Evolutionary conservation across 2,113 vertebrate genomes (phyloP).

Genomic region (Mystacornis crossleyi): DNA sequence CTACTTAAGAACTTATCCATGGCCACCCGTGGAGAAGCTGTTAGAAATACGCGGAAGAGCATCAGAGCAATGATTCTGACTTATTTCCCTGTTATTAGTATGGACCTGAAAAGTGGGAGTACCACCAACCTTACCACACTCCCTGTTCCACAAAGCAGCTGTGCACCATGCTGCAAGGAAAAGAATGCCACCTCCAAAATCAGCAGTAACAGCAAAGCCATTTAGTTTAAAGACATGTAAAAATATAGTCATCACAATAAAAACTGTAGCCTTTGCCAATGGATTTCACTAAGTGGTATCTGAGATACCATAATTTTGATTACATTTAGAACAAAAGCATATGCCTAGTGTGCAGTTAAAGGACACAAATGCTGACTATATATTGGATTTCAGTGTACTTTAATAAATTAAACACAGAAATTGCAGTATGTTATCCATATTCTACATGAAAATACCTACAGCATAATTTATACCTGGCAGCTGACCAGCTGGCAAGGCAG

Average conservation of each 20-base stretch:
- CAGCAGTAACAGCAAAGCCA: not conserved
- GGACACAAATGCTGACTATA: constrained; percentile 23
- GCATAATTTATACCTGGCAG: constrained; percentile 49
- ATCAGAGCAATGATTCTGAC: not conserved
- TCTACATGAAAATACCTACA: constrained; percentile 43
- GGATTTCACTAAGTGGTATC: constrained; percentile 58
- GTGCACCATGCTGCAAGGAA: not conserved
- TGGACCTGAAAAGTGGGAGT: not conserved
- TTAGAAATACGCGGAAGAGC: not conserved
- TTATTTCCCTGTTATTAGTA: not conserved
- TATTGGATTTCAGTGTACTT: constrained; percentile 26
- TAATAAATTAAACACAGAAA: constrained; percentile 53
- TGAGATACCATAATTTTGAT: constrained; percentile 52
- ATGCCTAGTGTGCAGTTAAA: constrained; percentile 45
- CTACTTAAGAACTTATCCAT: not conserved
- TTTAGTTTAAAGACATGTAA: not conserved
- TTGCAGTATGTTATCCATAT: constrained; percentile 51
- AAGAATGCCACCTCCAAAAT: not conserved
- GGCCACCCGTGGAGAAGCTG: not conserved
- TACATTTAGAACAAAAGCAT: constrained; percentile 64
- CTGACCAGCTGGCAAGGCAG: constrained; percentile 54
- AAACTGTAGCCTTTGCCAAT: constrained; percentile 24
- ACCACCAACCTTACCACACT: not conserved
- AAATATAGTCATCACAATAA: constrained; percentile 41
- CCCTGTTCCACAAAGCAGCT: not conserved